These are phyloP conservation scores for Vipera latastei DNA, from an alignment of 2,797 vertebrate genomes.

Conservation along the genomic window DNA sequence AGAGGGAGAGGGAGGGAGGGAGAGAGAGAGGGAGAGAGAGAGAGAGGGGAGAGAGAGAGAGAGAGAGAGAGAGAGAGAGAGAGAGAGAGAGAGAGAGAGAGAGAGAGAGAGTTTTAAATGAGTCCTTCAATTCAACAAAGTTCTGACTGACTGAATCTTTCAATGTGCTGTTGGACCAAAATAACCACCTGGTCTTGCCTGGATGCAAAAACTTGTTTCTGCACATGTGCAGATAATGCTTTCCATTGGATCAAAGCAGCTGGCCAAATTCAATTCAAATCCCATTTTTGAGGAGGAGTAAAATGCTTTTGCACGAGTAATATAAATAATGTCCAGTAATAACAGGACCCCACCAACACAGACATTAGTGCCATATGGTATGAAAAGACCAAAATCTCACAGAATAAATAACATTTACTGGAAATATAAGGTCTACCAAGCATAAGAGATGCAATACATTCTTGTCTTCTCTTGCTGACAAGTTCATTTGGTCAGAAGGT, in stretches of 20 bases:
- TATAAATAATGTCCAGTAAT: constrained; percentile 8
- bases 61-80: too few relatives aligned
- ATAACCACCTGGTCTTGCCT: neutral
- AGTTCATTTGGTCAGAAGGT: neutral
- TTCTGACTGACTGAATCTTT: neutral
- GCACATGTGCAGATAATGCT: neutral
- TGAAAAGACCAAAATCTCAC: neutral
- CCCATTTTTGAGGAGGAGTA: neutral
- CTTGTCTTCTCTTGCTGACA: neutral
- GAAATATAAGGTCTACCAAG: neutral
- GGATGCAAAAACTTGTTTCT: neutral
- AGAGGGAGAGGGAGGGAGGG: too few relatives aligned
- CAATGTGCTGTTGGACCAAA: neutral
- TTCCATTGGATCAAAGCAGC: neutral
- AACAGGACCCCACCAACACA: neutral
- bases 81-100: too few relatives aligned
- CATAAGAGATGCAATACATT: neutral
- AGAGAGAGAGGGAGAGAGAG: too few relatives aligned
- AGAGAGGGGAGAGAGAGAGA: too few relatives aligned
- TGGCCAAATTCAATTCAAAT: neutral
- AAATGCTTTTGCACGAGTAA: neutral
- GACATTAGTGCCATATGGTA: neutral
- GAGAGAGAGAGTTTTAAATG: neutral
- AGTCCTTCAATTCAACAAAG: neutral
- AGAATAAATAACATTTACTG: neutral